A percentile compares a stretch with the other conserved stretches of the same genome.
These are phyloP conservation scores for Orycteropus afer DNA, from an alignment of 2,113 vertebrate genomes.

Conservation along the genomic window DNA sequence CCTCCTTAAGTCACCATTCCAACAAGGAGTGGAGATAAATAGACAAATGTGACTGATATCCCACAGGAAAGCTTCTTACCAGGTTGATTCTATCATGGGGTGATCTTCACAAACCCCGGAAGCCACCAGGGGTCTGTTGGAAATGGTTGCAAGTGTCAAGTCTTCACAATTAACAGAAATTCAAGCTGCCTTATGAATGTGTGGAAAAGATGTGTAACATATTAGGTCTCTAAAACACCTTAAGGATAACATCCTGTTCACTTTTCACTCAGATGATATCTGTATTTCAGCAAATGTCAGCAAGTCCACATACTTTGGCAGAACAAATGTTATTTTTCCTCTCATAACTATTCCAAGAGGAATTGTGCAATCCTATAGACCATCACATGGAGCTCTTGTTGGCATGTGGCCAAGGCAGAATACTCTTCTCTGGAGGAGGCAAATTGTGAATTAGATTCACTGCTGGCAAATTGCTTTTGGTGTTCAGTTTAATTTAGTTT, in stretches of 20 bases:
- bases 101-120: not conserved
- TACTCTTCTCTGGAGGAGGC: not conserved
- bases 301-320: conserved; percentile 56
- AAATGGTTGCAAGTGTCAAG: not conserved
- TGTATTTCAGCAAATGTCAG: conserved; percentile 66
- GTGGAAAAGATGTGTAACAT: not conserved
- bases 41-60: not conserved
- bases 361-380: conserved; percentile 56
- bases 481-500: conserved; percentile 50
- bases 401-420: not conserved
- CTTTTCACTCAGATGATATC: conserved; percentile 26
- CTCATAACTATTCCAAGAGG: conserved; percentile 33
- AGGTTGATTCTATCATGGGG: not conserved
- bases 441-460: conserved; percentile 7
- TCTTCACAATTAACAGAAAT: not conserved
- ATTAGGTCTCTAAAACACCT: not conserved
- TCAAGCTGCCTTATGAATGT: not conserved
- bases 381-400: not conserved
- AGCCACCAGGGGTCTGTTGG: not conserved
- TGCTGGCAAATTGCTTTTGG: conserved; percentile 44
- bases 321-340: conserved; percentile 50
- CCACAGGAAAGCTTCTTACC: not conserved
- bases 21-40: not conserved
- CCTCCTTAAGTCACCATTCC: conserved; percentile 3
- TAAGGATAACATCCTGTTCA: conserved; percentile 28